Evolutionary conservation across 2,113 vertebrate genomes (phyloP).

Genomic region (Rhizomys pruinosus): DNA sequence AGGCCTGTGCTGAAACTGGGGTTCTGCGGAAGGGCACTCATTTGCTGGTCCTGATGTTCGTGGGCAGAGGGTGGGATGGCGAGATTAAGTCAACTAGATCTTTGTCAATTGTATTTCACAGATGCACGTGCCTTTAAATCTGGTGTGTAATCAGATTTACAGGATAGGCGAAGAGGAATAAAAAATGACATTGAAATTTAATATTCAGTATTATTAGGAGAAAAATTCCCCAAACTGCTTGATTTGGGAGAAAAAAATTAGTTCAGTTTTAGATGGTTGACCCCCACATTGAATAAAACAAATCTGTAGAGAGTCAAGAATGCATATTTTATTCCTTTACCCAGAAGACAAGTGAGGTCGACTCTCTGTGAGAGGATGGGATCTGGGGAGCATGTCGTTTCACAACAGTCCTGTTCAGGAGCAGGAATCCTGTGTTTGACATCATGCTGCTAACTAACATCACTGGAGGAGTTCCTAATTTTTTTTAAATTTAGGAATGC

Average conservation of each 20-base stretch:
- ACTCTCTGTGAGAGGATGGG: not conserved
- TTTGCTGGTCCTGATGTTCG: not conserved
- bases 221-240: not conserved
- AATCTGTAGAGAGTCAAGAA: not conserved
- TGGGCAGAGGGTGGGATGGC: rapidly evolving
- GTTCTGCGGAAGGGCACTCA: not conserved
- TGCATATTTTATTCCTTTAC: not conserved
- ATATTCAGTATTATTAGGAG: not conserved
- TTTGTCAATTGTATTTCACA: not conserved
- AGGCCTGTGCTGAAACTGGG: not conserved
- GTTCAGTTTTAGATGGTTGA: not conserved
- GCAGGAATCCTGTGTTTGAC: not conserved
- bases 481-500: conserved; percentile 13
- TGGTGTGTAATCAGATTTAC: not conserved
- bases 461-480: not conserved
- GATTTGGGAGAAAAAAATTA: not conserved
- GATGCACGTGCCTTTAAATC: not conserved
- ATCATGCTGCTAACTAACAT: not conserved
- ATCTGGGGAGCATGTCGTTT: not conserved
- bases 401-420: not conserved
- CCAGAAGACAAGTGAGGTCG: not conserved
- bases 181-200: not conserved
- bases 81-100: not conserved
- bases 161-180: not conserved
- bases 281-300: not conserved